Evolutionary conservation across 2,797 vertebrate genomes (phyloP).

Genomic region (Chromis chromis): DNA sequence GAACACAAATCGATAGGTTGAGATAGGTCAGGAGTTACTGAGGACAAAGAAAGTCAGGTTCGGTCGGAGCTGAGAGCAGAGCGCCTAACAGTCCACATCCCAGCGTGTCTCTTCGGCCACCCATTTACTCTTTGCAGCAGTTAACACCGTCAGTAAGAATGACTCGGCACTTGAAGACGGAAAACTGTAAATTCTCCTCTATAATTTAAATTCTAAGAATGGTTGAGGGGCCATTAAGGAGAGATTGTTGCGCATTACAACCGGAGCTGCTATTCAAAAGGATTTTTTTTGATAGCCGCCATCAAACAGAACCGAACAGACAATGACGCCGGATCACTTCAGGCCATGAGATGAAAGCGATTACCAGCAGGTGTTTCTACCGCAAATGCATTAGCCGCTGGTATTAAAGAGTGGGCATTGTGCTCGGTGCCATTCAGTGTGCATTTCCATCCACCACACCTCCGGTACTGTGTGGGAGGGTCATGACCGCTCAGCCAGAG

Average conservation of each 20-base stretch:
- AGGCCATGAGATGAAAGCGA: slow-evolving; percentile 51
- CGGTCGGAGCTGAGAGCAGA: slow-evolving; percentile 33
- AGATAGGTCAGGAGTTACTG: slow-evolving; percentile 50
- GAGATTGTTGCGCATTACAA: slow-evolving; percentile 6
- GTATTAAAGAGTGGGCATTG: slow-evolving; percentile 57
- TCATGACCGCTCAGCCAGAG: slow-evolving; percentile 63
- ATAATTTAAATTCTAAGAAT: slow-evolving; percentile 9
- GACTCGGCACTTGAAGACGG: background rate
- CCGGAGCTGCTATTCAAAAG: slow-evolving; percentile 1
- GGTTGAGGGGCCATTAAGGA: slow-evolving; percentile 1
- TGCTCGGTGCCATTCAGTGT: slow-evolving; percentile 46
- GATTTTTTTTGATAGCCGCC: background rate
- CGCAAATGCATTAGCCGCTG: slow-evolving; percentile 49
- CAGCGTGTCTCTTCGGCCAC: background rate
- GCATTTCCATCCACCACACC: slow-evolving; percentile 40
- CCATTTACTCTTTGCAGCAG: slow-evolving; percentile 14
- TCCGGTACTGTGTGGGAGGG: slow-evolving; percentile 45
- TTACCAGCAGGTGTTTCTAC: slow-evolving; percentile 53
- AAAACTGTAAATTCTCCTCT: background rate
- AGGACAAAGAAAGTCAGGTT: slow-evolving; percentile 27
- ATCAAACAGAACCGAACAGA: slow-evolving; percentile 35
- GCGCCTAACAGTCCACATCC: slow-evolving; percentile 16
- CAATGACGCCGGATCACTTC: slow-evolving; percentile 20
- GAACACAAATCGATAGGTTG: slow-evolving; percentile 58
- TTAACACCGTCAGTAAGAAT: background rate